Evolutionary conservation across 2,888 invertebrate species (phyloP), one percentile per base, ranked within the genome.

Genomic region (Diarsia rubi): DNA sequence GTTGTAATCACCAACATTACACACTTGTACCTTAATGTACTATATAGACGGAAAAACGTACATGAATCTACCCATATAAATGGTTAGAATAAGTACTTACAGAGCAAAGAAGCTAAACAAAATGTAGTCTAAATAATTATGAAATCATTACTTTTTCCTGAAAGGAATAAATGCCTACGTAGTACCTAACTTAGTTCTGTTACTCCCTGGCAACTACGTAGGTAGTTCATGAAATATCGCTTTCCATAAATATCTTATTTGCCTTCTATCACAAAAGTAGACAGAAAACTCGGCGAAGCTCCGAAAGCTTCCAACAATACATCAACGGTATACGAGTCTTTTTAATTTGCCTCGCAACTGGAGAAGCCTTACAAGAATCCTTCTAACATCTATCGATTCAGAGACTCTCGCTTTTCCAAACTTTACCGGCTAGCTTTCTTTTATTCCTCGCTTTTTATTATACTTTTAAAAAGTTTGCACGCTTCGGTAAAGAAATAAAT

Each of bases 271-370:
- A 1, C 24, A 42, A 42, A 45, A n/a, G 37, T 27, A 57, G 57
- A 27, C 44, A 37, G 5, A 63, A 66, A 82, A 64, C 44, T 67
- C 31, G 1, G 37, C 14, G 64, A 74, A 86, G 77, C 79, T 83
- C 77, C 67, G 70, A 68, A 73, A 83, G 78, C 84, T 85, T 62
- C 68, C 65, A 83, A 86, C 86, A 86, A 86, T 83, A 80, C 72
- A 85, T 87, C 88, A 89, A 82, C 88, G 84, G 82, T 80, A 69
- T 77, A 80, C 78, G 70, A 84, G 52, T 85, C 59, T 89, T 92
- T 94, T 93, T 94, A 94, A 94, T 94, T 94, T 93, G 87, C 91
- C 88, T 86, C 88, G 86, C 87, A 89, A 90, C 88, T 84, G 86
- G 74, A 11, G 93, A 95, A 94, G 94, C 93, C 94, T 0, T 76